Conservation (phyloP, 2,888 invertebrate species). For the Anthophora plumipes region DNA sequence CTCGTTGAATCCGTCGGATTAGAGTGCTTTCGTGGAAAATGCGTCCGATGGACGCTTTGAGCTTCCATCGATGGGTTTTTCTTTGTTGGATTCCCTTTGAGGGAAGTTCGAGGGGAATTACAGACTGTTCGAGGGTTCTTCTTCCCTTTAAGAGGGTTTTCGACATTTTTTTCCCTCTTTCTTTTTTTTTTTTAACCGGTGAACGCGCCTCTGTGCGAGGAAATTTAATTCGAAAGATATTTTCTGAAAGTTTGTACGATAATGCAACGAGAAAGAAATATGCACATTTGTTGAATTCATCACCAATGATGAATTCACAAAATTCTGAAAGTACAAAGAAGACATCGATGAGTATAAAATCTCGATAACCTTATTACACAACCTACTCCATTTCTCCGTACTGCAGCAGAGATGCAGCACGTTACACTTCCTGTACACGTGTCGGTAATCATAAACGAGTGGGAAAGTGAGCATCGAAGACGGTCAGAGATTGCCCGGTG, state of each 20-base stretch:
- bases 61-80: background rate
- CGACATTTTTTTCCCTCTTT: background rate
- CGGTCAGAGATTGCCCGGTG: constrained; percentile 16
- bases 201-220: no score
- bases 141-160: background rate
- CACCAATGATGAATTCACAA: no score
- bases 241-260: no score
- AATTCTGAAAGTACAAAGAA: no score
- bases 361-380: no score
- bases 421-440: background rate
- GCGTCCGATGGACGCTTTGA: constrained; percentile 3
- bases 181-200: no score
- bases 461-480: constrained; percentile 22
- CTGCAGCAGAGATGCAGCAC: no score
- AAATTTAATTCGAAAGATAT: no score
- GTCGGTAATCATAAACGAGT: constrained; percentile 14
- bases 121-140: background rate
- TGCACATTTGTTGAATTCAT: no score
- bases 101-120: background rate
- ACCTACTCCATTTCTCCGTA: no score
- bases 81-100: constrained; percentile 1
- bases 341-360: no score
- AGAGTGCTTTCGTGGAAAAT: background rate
- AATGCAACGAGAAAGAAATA: no score
- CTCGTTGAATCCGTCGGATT: background rate